Base-by-base conservation (phyloP, 2,888 invertebrate genomes). In the Cenopis cana region DNA sequence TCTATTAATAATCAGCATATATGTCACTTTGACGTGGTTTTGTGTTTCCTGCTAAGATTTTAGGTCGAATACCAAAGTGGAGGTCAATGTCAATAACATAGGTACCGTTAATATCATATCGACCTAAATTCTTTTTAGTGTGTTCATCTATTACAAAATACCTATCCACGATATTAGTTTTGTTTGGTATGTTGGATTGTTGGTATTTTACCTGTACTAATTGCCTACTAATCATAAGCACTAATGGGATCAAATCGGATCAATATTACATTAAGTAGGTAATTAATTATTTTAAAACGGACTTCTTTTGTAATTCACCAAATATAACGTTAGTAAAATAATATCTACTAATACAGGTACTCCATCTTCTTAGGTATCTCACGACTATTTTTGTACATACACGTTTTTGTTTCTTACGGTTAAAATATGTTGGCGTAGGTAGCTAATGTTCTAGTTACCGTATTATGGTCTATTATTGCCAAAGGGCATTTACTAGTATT, bases 1-100 rank as follows among this genome's bases (percentile, higher is more conserved):
- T 72, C 29, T 54, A 72, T 50, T 56, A 41, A 29, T 55, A 14
- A 61, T 64, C 24, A 46, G 69, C 61, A 54, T 65, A 62, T 41
- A 41, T 69, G 68, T 73, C 57, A 70, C 56, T 73, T 74, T 68
- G 60, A 60, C 73, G 74, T 65, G 68, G 68, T 70, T 72, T 72
- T 75, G 70, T 74, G 59, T 65, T 68, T 20, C 10, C 56, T 41
- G 50, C 10, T 49, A 71, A 70, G 69, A 65, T 70, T 66, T 66
- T 17, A 66, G 70, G 65, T 66, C 65, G 59, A 54, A 65, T 65
- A 41, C 20, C 14, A 56, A 41, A 46, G 38, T 29, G 5, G 2
- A 52, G 18, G 18, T 14, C 17, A 20, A 52, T 33, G 18, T 14
- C 17, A 20, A 61, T 52, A 46, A 61, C 33, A n/a, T n/a, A n/a